Percentiles rank a stretch among this genome's conserved stretches.
These are phyloP conservation scores for Trissolcus brochymenae DNA, from an alignment of 2,888 invertebrate species.

Conservation along the genomic window DNA sequence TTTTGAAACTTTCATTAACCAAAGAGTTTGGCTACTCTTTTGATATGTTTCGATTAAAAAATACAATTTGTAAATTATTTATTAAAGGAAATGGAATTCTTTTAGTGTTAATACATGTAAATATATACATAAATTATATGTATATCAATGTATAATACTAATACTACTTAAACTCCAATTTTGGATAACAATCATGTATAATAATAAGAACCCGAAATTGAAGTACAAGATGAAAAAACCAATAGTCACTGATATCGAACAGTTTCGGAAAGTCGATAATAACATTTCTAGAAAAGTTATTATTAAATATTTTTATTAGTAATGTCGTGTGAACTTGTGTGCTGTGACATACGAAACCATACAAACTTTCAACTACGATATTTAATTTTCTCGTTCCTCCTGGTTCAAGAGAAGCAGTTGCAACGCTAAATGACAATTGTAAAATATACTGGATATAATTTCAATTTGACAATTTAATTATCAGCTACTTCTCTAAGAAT, in stretches of 20 bases:
- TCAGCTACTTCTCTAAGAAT: conserved; percentile 29
- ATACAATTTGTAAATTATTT: conserved; percentile 16
- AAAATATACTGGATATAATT: conserved; percentile 16
- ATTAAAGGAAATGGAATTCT: conserved; percentile 19
- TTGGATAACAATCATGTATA: conserved; percentile 38
- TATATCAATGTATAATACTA: conserved; percentile 50
- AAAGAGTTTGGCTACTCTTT: conserved; percentile 2
- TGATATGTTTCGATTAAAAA: conserved; percentile 30
- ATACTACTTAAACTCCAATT: conserved; percentile 39
- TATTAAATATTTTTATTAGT: conserved; percentile 23
- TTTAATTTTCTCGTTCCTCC: conserved; percentile 17
- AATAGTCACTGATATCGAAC: conserved; percentile 17
- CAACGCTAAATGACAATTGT: conserved; percentile 15
- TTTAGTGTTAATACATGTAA: conserved; percentile 49
- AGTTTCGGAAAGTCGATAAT: conserved; percentile 17
- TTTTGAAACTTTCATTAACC: too few relatives aligned
- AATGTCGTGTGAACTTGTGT: conserved; percentile 23
- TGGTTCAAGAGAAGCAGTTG: conserved; percentile 21
- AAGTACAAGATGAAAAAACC: conserved; percentile 32
- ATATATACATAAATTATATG: conserved; percentile 58
- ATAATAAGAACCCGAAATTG: conserved; percentile 22
- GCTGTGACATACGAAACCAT: conserved; percentile 15
- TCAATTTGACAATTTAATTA: conserved; percentile 9
- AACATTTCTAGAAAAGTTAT: conserved; percentile 12
- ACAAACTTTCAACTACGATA: conserved; percentile 24